Percentiles rank a stretch among this genome's conserved stretches.
Conservation (phyloP, 2,797 vertebrate genomes). For the Zonotrichia albicollis region DNA sequence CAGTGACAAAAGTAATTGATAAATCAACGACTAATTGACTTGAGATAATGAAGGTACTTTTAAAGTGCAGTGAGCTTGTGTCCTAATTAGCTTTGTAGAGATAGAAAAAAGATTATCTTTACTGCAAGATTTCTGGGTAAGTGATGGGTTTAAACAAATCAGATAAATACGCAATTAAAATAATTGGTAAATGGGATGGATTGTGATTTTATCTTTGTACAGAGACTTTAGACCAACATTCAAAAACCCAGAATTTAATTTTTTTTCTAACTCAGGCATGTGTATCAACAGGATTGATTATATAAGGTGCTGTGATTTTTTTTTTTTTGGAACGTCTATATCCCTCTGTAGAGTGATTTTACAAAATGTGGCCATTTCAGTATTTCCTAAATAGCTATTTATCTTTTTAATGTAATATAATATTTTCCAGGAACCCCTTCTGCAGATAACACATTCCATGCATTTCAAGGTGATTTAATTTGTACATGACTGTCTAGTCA, state of each 20-base stretch:
- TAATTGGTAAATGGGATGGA: neutral
- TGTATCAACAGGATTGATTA: neutral
- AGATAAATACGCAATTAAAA: constrained; percentile 28
- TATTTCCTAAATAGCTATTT: neutral
- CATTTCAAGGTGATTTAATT: neutral
- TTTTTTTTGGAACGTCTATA: neutral
- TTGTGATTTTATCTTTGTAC: neutral
- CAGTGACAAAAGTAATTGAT: constrained; percentile 66
- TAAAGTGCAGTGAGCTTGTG: constrained; percentile 22
- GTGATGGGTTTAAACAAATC: neutral
- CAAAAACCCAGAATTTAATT: neutral
- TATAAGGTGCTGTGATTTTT: neutral
- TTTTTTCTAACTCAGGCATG: neutral
- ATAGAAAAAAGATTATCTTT: constrained; percentile 47
- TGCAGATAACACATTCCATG: neutral
- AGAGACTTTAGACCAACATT: neutral
- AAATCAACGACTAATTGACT: constrained; percentile 67
- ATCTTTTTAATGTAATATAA: neutral
- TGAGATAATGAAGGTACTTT: constrained; percentile 62
- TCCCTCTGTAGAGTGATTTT: neutral
- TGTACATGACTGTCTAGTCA: rapidly evolving
- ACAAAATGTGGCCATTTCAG: neutral
- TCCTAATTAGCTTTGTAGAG: constrained; percentile 51
- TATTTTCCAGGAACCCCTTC: neutral
- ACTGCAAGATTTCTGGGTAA: constrained; percentile 10